Conservation (phyloP, 2,888 invertebrate genomes). For the Bellardia pandia region DNA sequence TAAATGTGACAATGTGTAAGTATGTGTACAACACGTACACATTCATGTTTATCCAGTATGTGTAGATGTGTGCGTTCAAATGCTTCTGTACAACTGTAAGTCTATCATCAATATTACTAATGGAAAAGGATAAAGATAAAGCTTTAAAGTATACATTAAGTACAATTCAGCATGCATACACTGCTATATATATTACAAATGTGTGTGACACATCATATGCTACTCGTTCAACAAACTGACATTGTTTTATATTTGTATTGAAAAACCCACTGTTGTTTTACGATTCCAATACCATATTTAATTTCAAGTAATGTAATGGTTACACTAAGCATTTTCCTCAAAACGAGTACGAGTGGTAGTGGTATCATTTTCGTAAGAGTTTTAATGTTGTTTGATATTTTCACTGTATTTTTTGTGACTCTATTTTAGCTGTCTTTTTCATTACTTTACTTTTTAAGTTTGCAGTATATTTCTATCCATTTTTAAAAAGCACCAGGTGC, state of each 20-base stretch:
- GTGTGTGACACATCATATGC: slow-evolving; percentile 28
- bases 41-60: neutral
- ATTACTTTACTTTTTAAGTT: slow-evolving; percentile 5
- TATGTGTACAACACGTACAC: slow-evolving; percentile 17
- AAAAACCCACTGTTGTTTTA: slow-evolving; percentile 17
- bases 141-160: slow-evolving; percentile 66
- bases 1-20: slow-evolving; percentile 18
- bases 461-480: slow-evolving; percentile 20
- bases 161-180: slow-evolving; percentile 41
- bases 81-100: slow-evolving; percentile 18
- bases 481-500: slow-evolving; percentile 60
- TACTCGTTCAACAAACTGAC: slow-evolving; percentile 30
- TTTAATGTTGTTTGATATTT: slow-evolving; percentile 8
- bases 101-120: slow-evolving; percentile 72
- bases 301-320: slow-evolving; percentile 51
- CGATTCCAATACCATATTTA: slow-evolving; percentile 43
- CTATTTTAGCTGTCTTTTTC: slow-evolving; percentile 7
- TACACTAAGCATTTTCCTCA: neutral
- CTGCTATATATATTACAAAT: neutral
- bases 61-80: neutral
- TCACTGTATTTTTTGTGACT: neutral
- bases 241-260: slow-evolving; percentile 47
- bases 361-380: slow-evolving; percentile 49
- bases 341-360: neutral
- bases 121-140: slow-evolving; percentile 73